Base-by-base conservation (phyloP, 2,888 invertebrate species). In the Drosophila emarginata region DNA sequence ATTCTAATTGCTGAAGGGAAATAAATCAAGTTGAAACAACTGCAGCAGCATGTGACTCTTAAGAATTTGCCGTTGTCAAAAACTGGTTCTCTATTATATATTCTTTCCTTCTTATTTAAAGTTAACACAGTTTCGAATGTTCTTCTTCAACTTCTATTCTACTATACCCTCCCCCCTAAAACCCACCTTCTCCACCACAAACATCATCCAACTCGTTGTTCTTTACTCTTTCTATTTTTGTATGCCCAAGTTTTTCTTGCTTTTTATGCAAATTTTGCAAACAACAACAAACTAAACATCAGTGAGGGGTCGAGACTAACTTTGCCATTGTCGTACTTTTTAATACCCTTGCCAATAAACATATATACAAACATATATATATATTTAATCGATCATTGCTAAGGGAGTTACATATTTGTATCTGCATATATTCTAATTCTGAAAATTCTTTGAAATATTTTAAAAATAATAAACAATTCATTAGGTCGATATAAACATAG, bases 1-100 rank as follows among this genome's bases (percentile, higher is more conserved):
- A 37, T 45, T 37, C 56, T 36, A 37, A 36, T 21, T 56, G 36
- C 36, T 56, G 56, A 56, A 58, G 32, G 50, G 67, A 70, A 77
- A 74, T 68, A 66, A 82, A 70, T 80, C 73, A 61, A 72, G 78
- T 70, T 76, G 54, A 45, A 69, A 85, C 51, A 72, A 83, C 83
- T 82, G 83, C 72, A 32, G 32, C 32, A 71, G 72, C 83, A 80
- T 76, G 62, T 74, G 78, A 76, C 71, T 75, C 61, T 61, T 50
- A 51, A 15, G 39, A 61, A 39, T 61, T 60, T 50, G 18, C 18
- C 50, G 50, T 23, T 64, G 40, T 50, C 53, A 67, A 60, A 70
- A 70, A 70, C 70, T 70, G 70, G 70, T 70, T 70, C 71, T 71
- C 71, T 71, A 70, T 70, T 70, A 70, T 57, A 51, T 51, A 62